A percentile compares a stretch with the other conserved stretches of the same genome.
Evolutionary conservation across 92 coral and sea anemone species (phyloP).

Genomic region (Phymanthus crucifer): DNA sequence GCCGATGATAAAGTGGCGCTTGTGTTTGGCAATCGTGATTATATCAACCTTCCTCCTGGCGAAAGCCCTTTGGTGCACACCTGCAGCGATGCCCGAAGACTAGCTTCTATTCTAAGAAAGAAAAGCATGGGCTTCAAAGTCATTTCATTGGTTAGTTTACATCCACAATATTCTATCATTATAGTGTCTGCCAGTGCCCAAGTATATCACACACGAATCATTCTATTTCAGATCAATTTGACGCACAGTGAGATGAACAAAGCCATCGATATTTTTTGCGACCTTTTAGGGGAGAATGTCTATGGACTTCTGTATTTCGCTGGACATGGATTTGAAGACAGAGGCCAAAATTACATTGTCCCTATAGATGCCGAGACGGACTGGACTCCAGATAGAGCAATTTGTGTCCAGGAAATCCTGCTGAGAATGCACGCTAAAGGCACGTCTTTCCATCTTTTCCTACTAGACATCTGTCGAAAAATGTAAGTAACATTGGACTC

Average conservation of each 20-base stretch:
- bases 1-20: conserved; percentile 89
- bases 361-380: conserved; percentile 83
- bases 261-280: conserved; percentile 65
- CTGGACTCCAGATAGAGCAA: conserved; percentile 83
- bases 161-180: background rate
- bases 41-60: conserved; percentile 54
- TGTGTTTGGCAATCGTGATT: conserved; percentile 85
- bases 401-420: conserved; percentile 82
- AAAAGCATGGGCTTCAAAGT: conserved; percentile 95
- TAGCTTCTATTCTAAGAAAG: conserved; percentile 83
- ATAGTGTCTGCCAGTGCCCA: background rate
- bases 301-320: conserved; percentile 92
- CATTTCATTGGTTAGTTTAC: conserved; percentile 59
- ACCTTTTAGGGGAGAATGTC: conserved; percentile 67
- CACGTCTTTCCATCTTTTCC: conserved; percentile 68
- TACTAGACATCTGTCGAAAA: conserved; percentile 92
- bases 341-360: conserved; percentile 89
- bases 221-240: conserved; percentile 52
- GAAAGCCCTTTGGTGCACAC: conserved; percentile 78
- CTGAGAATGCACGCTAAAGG: conserved; percentile 61
- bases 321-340: conserved; percentile 94
- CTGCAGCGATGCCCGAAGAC: conserved; percentile 75
- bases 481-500: conserved; percentile 46
- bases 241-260: conserved; percentile 72
- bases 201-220: background rate